A percentile compares a stretch with the other conserved stretches of the same genome.
Conservation (phyloP, 2,888 invertebrate species). For the Mythimna lalbum region DNA sequence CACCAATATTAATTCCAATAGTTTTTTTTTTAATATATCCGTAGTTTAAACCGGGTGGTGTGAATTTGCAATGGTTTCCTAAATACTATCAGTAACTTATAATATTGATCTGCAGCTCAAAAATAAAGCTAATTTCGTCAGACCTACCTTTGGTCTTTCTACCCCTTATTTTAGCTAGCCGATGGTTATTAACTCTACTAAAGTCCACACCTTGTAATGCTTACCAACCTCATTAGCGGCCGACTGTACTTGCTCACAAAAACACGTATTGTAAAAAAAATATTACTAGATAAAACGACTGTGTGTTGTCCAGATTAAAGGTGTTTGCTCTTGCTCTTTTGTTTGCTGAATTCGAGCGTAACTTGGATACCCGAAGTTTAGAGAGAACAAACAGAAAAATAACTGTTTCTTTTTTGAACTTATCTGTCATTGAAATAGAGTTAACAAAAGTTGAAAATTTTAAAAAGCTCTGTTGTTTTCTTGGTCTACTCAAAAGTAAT, state of each 20-base stretch:
- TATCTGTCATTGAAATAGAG: neutral
- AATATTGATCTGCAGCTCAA: neutral
- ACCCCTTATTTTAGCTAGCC: slow-evolving; percentile 7
- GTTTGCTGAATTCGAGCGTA: slow-evolving; percentile 15
- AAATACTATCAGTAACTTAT: neutral
- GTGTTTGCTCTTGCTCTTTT: slow-evolving; percentile 4
- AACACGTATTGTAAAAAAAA: slow-evolving; percentile 25
- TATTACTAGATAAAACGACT: neutral
- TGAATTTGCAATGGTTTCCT: neutral
- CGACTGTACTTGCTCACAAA: slow-evolving; percentile 18
- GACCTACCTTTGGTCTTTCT: neutral
- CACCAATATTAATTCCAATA: neutral
- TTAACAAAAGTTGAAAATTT: neutral
- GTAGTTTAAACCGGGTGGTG: too few relatives aligned
- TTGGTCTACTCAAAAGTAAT: slow-evolving; percentile 4
- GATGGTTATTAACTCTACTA: slow-evolving; percentile 70
- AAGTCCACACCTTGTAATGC: slow-evolving; percentile 30
- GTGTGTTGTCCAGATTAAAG: slow-evolving; percentile 5
- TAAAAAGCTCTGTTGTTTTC: neutral
- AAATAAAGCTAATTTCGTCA: too few relatives aligned
- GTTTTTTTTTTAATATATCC: too few relatives aligned
- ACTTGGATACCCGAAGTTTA: neutral
- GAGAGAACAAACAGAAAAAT: neutral
- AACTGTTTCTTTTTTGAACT: neutral
- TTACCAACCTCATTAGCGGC: slow-evolving; percentile 44